phyloP scores from a whole-genome alignment of 1,140 invertebrate genomes.

The Drosophila tsacasi region DNA sequence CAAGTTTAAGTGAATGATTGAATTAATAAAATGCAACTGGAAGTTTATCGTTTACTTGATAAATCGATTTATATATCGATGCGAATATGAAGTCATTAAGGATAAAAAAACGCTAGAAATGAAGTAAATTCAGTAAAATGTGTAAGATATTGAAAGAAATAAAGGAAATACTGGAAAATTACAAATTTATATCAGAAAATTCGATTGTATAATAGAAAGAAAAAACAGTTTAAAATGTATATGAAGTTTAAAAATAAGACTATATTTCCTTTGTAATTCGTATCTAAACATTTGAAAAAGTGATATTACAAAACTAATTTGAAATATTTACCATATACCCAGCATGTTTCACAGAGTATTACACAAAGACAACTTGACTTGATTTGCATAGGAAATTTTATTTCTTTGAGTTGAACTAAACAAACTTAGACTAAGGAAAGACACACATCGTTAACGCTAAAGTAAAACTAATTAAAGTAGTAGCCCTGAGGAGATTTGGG shows the following conservation, averaged over 20 bases:
- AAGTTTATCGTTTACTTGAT: constrained; percentile 12
- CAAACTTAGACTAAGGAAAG: constrained; percentile 33
- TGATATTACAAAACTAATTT: no score
- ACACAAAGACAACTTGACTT: constrained; percentile 23
- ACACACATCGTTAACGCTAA: constrained; percentile 45
- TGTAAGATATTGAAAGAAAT: fast-evolving
- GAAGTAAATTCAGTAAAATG: neutral
- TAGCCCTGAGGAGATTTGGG: constrained; percentile 6
- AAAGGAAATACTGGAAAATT: no score
- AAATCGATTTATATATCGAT: neutral
- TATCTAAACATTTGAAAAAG: no score
- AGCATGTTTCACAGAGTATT: neutral
- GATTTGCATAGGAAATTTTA: constrained; percentile 60
- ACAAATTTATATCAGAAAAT: no score
- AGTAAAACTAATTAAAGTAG: constrained; percentile 44
- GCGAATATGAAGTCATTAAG: no score
- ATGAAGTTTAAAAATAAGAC: no score
- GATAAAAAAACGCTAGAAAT: neutral
- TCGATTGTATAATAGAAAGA: no score
- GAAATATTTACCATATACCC: no score
- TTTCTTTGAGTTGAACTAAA: constrained; percentile 49
- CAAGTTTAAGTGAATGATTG: constrained; percentile 22
- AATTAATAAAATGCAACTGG: constrained; percentile 9
- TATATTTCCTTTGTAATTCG: no score
- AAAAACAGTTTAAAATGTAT: no score